Base-by-base conservation (phyloP, 2,113 vertebrate species). In the Propithecus coquereli region DNA sequence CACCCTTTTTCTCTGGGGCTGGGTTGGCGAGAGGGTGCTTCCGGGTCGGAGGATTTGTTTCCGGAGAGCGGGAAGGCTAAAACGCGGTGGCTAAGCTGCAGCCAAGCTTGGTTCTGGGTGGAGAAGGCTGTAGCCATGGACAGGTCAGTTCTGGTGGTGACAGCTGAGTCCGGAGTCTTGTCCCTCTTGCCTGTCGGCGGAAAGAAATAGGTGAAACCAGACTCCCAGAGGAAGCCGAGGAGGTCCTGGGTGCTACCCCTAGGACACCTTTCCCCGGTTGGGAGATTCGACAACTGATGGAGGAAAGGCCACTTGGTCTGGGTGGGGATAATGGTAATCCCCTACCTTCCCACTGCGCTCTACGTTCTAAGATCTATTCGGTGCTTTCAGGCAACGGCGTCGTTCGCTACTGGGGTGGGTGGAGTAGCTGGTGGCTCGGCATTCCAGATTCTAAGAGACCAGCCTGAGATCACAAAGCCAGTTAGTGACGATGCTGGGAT, bases 41-140 rank as follows among this genome's bases (percentile, higher is more conserved):
- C 98, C 97, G 94, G 97, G 97, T 89, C 50, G 4, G 57, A 94
- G 90, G 76, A 11, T 88, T 79, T 95, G 32, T 95, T 97, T 97
- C 98, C 94, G 96, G 97, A 93, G 92, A 87, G 97, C 97, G 98
- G 97, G 97, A 97, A 85, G 94, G 93, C 94, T 82, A 74, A 97
- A 97, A 85, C 93, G 93, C 47, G 93, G 84, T 5, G 8, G 3
- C 3, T 12, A 0, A 37, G 0, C 6, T 73, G 45, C 25, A 37
- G 18, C 1, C 27, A 0, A 3, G 4, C 11, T 86, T 45, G 14
- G 7, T 70, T 74, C 17, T 47, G 14, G 45, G 27, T 5, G 52
- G 80, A 43, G 6, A 63, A 89, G 45, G n/a, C 83, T 1, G 12
- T 20, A 9, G 8, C 76, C 37, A 97, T 98, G 97, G 97, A 97